Evolutionary conservation across 2,888 invertebrate species (phyloP), one percentile per base, ranked within the genome.

Genomic region (Heteromurus nitidus): DNA sequence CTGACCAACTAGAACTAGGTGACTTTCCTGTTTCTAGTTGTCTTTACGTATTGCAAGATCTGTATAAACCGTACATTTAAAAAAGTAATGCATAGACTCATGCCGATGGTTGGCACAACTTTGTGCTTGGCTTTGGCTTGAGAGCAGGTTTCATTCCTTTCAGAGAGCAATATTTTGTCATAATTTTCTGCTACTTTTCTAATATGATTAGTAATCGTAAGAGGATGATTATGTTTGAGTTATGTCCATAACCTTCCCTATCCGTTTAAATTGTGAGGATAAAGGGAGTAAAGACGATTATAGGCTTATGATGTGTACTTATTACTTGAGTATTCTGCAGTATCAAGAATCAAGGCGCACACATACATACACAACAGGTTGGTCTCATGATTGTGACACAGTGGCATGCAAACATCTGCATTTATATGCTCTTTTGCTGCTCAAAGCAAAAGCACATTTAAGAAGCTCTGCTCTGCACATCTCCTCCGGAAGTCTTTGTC

Each of bases 151-250:
- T 36, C 13, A 13, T 36, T 13, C 9, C 36, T 36, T 36, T 9
- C 36, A 9, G 13, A 36, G 7, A 9, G 9, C 50, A 36, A 36
- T n/a, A 9, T 20, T 74, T 74, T 74, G 67, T 60, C 68, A 60
- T 67, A 28, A 68, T 60, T 76, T 68, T 68, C 47, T 76, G 50
- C 55, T 60, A 31, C 68, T 22, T 20, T 16, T 28, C 58, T 67
- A 67, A 75, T 67, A 60, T 68, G 68, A 76, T 76, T 76, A 76
- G 28, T 76, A n/a, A n/a, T n/a, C n/a, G n/a, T n/a, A 68, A n/a
- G 55, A 22, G 16, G 20, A 55, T 76, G 76, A 76, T 76, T 76
- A 65, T 44, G 60, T 68, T 60, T 76, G 68, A 76, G 68, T 76
- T 76, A 76, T 76, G 68, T 22, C 18, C 55, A 47, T 76, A 44